Base-by-base conservation (phyloP, 2,113 vertebrate genomes). In the Irena cyanogastra region DNA sequence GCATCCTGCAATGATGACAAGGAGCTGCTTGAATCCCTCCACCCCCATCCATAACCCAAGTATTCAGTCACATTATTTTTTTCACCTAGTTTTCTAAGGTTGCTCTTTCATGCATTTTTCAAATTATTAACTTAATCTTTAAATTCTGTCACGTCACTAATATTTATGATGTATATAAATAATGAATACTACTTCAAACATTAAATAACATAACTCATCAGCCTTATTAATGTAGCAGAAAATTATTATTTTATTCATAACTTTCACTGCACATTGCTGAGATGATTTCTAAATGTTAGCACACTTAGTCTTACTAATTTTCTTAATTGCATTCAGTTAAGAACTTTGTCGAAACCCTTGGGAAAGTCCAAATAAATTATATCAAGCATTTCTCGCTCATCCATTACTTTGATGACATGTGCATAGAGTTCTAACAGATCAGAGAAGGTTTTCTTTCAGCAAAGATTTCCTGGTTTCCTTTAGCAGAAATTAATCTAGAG, bases 321-420 rank as follows among this genome's bases (percentile, higher is more conserved):
- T 86, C 71, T 81, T 92, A 94, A 93, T 41, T 93, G 75, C 47
- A 31, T 80, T 69, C 33, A 72, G 17, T 59, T 30, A 90, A 79
- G 50, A 83, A 86, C 26, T 81, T 94, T 93, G 56, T 47, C 60
- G 89, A 90, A 93, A 94, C 35, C 33, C 50, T 89, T 91, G 75
- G 60, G 52, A 78, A 96, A 88, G 35, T 75, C 85, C 41, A 89
- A 60, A 78, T 64, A 89, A 90, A 95, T 94, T 81, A 83, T 53
- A 93, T 88, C 27, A 88, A 78, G 31, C 13, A 57, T 63, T 96
- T 64, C 35, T 68, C 61, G n/a, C 71, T 83, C 60, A 86, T 87
- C 47, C 37, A 93, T 93, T 89, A 87, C 85, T 95, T 83, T 81
- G 30, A 83, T 68, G 50, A 85, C 60, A 83, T 23, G 30, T 83